Evolutionary conservation across 2,113 vertebrate species (phyloP).

Genomic region (Equus przewalskii): DNA sequence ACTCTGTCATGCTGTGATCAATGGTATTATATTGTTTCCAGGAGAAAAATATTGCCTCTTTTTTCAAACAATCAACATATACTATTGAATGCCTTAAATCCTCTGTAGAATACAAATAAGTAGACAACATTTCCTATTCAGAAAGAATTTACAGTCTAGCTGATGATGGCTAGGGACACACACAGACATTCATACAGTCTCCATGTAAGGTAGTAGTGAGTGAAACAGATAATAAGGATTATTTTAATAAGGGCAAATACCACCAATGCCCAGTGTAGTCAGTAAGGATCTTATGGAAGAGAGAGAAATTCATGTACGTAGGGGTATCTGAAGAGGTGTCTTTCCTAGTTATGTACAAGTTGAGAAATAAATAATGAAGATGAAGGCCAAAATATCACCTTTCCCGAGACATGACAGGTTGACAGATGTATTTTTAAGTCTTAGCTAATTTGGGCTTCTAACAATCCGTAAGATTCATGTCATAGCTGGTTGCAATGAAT

Average conservation of each 20-base stretch:
- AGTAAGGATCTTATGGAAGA: background rate
- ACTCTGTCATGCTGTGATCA: background rate
- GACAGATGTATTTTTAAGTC: background rate
- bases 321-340: background rate
- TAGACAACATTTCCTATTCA: background rate
- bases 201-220: background rate
- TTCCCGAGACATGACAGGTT: background rate
- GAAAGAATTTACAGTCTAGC: background rate
- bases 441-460: background rate
- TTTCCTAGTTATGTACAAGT: background rate
- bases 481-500: background rate
- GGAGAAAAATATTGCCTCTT: background rate
- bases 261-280: background rate
- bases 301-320: background rate
- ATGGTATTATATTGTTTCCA: background rate
- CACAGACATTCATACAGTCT: background rate
- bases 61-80: background rate
- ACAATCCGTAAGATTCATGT: background rate
- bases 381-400: background rate
- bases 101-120: background rate
- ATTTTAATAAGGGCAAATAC: background rate
- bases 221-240: background rate
- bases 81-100: background rate
- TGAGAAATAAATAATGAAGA: conserved; percentile 36
- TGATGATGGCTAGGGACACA: background rate